These are phyloP conservation scores for Eurosta solidaginis DNA, from an alignment of 1,140 invertebrate genomes.

Conservation along the genomic window DNA sequence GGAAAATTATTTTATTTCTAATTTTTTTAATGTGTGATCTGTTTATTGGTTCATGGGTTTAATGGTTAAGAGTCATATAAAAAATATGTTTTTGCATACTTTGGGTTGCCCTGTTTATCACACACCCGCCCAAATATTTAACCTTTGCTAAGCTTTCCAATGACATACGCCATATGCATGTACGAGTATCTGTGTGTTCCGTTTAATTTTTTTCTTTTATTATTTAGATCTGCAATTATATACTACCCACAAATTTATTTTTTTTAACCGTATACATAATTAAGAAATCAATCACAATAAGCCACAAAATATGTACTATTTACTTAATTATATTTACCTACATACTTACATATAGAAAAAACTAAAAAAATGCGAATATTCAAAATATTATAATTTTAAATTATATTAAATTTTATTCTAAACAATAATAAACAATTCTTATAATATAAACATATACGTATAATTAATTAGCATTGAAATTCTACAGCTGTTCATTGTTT, in stretches of 20 bases:
- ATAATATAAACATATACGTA: background rate
- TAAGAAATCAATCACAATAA: conserved; percentile 23
- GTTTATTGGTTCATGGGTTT: too few relatives aligned
- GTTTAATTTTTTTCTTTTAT: background rate
- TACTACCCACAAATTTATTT: background rate
- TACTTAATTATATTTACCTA: background rate
- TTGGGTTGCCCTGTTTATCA: too few relatives aligned
- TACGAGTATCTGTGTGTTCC: too few relatives aligned
- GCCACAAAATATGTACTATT: background rate
- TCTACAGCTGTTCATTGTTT: background rate
- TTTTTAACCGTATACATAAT: background rate
- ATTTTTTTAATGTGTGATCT: too few relatives aligned
- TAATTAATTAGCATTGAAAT: background rate
- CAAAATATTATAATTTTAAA: background rate
- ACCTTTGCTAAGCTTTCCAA: too few relatives aligned
- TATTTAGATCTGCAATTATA: background rate
- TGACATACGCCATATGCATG: too few relatives aligned
- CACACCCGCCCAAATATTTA: too few relatives aligned
- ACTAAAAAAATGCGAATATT: background rate
- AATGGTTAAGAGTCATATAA: too few relatives aligned
- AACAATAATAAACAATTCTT: background rate
- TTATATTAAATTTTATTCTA: background rate
- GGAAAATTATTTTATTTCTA: too few relatives aligned
- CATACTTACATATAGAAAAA: background rate
- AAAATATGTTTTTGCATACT: too few relatives aligned